These are phyloP conservation scores for Cheilinus undulatus DNA, from an alignment of 2,113 vertebrate species.

Conservation along the genomic window DNA sequence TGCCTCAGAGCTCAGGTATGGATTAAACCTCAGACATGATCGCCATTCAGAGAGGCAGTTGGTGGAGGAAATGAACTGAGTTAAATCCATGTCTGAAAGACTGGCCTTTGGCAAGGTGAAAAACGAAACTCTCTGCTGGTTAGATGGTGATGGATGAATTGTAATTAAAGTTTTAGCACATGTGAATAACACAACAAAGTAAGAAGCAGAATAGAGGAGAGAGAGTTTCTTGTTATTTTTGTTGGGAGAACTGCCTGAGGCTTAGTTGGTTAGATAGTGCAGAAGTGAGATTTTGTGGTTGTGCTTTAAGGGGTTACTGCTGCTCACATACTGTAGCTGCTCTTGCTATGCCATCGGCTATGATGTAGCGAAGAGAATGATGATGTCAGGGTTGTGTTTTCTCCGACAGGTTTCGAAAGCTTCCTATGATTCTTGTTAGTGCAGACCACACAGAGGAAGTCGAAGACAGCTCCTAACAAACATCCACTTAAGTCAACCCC, in stretches of 20 bases:
- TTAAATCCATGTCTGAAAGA: conserved; percentile 42
- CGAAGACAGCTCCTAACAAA: neutral
- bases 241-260: conserved; percentile 1
- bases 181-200: conserved; percentile 18
- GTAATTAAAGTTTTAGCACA: conserved; percentile 31
- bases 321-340: neutral
- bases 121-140: conserved; percentile 16
- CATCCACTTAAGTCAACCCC: neutral
- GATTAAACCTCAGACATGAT: conserved; percentile 53
- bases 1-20: conserved; percentile 33
- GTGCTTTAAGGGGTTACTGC: neutral
- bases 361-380: neutral
- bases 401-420: neutral
- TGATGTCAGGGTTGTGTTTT: neutral
- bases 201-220: neutral
- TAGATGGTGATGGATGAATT: conserved; percentile 19
- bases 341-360: neutral
- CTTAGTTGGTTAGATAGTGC: neutral
- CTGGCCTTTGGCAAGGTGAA: conserved; percentile 32
- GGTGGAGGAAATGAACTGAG: conserved; percentile 19
- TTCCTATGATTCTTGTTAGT: neutral
- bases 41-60: conserved; percentile 17
- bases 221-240: neutral
- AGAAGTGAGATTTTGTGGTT: neutral
- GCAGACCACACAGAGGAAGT: neutral